Base-by-base conservation (phyloP, 1,140 invertebrate species). In the Hyles vespertilio region DNA sequence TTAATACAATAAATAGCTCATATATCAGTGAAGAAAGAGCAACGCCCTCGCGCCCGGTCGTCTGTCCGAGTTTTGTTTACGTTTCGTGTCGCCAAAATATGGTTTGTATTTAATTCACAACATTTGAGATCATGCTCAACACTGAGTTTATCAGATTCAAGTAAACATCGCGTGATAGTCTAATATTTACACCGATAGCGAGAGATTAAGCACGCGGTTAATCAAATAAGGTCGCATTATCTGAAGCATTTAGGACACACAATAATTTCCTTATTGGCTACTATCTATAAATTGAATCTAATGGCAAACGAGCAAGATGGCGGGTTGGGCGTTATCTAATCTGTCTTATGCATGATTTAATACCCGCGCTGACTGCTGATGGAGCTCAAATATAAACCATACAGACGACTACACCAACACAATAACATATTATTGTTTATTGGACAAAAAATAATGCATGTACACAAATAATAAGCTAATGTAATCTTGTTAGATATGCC, bases 11-110 rank as follows among this genome's bases (percentile, higher is more conserved):
- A 40, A 40, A 1, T 40, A 40, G 36, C 36, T 40, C 36, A 8
- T 40, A 40, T 60, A 65, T 65, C 63, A 57, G 51, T 63, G 51
- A 59, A 61, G 66, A 67, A 64, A 70, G 77, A 74, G 70, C 73
- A 81, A 75, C 61, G 79, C 63, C 76, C 81, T 70, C 56, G 32
- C 62, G 74, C 56, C 79, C 81, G 79, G 76, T 68, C 78, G 68
- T 62, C 57, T 65, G 59, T 54, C 34, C 63, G 56, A 53, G 50
- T 67, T 67, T 58, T 77, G 71, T 81, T 79, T 79, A 79, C 67
- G 53, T 67, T 72, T 69, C 60, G 58, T 63, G 67, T 63, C 58
- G 59, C 74, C 67, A 62, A 79, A 80, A 77, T 73, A 65, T 64
- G 57, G 56, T 65, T 64, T 60, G 33, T 59, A 59, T 65, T 64